phyloP scores from a whole-genome alignment of 2,888 invertebrate genomes.

The Eupithecia subumbrata region DNA sequence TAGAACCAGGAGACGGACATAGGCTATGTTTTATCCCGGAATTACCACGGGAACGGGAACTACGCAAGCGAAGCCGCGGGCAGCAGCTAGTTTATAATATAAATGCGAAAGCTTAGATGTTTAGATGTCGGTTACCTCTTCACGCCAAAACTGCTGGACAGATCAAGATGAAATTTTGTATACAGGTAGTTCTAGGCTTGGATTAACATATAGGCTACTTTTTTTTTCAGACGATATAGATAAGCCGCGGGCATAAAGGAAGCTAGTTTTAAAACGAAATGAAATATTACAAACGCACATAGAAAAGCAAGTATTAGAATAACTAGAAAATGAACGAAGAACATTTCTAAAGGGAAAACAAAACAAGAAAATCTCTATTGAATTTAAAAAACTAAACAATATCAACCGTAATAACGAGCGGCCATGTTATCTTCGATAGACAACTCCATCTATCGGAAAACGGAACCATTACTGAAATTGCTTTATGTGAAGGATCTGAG shows the following conservation, averaged over 20 bases:
- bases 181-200: neutral
- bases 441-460: slow-evolving; percentile 58
- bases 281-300: neutral
- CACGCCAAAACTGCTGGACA: neutral
- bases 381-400: neutral
- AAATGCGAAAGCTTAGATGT: neutral
- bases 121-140: neutral
- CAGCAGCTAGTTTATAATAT: too few relatives aligned
- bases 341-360: too few relatives aligned
- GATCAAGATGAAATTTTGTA: neutral
- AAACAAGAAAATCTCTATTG: neutral
- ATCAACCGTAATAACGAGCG: neutral
- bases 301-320: neutral
- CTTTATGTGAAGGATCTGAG: slow-evolving; percentile 63
- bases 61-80: too few relatives aligned
- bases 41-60: too few relatives aligned
- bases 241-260: too few relatives aligned
- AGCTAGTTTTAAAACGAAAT: neutral
- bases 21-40: too few relatives aligned
- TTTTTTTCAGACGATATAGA: neutral
- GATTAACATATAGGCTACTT: neutral
- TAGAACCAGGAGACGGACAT: too few relatives aligned
- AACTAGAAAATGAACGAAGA: too few relatives aligned
- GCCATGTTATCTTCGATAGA: slow-evolving; percentile 43
- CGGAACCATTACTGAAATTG: slow-evolving; percentile 77